A percentile compares a stretch with the other conserved stretches of the same genome.
Conservation (phyloP, 2,888 invertebrate species). For the Meliscaeva auricollis region DNA sequence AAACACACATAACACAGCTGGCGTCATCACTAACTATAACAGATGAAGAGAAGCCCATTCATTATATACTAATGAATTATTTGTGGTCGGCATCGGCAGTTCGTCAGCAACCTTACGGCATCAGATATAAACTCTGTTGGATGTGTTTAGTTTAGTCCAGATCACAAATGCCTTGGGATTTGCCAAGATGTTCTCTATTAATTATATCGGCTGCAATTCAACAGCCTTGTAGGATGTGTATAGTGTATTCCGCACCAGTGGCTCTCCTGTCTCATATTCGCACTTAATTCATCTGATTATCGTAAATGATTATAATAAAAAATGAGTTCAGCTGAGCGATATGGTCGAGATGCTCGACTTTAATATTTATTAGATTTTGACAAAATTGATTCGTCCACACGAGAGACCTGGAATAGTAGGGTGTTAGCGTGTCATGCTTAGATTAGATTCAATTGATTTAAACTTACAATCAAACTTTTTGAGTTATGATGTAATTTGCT, state of each 20-base stretch:
- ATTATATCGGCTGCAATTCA: constrained; percentile 58
- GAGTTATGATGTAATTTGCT: too few relatives aligned
- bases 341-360: not conserved
- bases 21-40: constrained; percentile 6
- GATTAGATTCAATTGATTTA: too few relatives aligned
- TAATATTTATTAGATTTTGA: constrained; percentile 49
- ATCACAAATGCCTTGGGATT: constrained; percentile 40
- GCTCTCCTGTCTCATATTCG: constrained; percentile 19
- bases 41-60: constrained; percentile 46
- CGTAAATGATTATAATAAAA: constrained; percentile 58
- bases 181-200: constrained; percentile 63
- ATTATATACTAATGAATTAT: constrained; percentile 74
- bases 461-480: too few relatives aligned
- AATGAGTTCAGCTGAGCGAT: constrained; percentile 40
- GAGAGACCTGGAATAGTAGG: not conserved
- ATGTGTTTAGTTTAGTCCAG: constrained; percentile 12
- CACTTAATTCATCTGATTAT: constrained; percentile 61
- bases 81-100: constrained; percentile 54
- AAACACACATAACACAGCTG: constrained; percentile 10
- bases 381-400: constrained; percentile 61
- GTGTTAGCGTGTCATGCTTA: too few relatives aligned
- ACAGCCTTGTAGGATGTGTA: not conserved
- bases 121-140: not conserved
- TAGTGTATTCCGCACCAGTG: constrained; percentile 14
- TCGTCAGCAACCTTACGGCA: constrained; percentile 54